Conservation (phyloP, 2,888 invertebrate genomes). For the Sthenelais limicola region DNA sequence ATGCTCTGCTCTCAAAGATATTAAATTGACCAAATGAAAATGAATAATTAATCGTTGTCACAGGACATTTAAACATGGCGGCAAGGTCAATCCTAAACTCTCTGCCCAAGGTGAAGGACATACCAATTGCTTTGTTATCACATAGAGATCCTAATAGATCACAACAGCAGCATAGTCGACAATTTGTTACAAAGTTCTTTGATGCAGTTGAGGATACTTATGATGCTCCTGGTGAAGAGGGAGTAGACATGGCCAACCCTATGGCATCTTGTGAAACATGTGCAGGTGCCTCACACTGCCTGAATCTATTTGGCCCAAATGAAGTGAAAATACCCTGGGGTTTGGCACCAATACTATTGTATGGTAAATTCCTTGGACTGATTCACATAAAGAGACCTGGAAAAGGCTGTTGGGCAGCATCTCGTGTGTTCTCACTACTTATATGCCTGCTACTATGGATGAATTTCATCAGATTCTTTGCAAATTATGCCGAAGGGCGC, state of each 20-base stretch:
- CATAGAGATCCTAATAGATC: too few relatives aligned
- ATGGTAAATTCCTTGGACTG: conserved; percentile 3
- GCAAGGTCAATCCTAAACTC: too few relatives aligned
- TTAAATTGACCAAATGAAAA: too few relatives aligned
- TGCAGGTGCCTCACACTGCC: conserved; percentile 2
- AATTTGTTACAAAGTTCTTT: conserved; percentile 17
- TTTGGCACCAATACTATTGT: not conserved
- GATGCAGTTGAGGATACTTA: conserved; percentile 19
- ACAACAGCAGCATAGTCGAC: too few relatives aligned
- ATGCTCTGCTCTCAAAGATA: too few relatives aligned
- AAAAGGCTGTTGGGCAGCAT: not conserved
- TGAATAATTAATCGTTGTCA: too few relatives aligned
- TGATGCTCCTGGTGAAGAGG: not conserved
- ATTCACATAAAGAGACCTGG: conserved; percentile 8
- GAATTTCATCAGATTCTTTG: conserved; percentile 39
- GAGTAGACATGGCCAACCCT: not conserved
- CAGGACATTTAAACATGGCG: too few relatives aligned
- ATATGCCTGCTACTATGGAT: conserved; percentile 23
- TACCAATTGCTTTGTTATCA: too few relatives aligned
- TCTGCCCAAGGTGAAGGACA: too few relatives aligned
- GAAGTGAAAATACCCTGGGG: conserved; percentile 13
- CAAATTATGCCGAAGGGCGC: conserved; percentile 25
- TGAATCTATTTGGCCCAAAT: conserved; percentile 20
- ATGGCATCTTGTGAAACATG: conserved; percentile 8
- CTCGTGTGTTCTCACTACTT: conserved; percentile 11